These are phyloP conservation scores for Prosopocoilus inquinatus DNA, from an alignment of 2,888 invertebrate species.

Conservation along the genomic window DNA sequence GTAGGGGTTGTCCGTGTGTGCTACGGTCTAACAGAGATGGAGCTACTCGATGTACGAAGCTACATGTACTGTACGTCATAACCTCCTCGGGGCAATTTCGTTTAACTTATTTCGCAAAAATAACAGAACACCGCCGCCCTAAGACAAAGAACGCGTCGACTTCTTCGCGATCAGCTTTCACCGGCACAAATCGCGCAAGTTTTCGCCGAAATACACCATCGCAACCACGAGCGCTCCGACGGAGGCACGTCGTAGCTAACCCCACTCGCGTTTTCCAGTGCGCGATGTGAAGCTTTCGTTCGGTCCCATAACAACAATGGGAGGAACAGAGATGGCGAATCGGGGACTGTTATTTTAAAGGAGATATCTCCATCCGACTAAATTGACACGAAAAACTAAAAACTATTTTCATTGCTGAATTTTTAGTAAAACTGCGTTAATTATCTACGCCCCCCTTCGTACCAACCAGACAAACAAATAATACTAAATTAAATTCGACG, in stretches of 20 bases:
- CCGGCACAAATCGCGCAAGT: neutral
- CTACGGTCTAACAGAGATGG: constrained; percentile 31
- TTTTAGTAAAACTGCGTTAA: neutral
- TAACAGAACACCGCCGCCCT: too few species aligned
- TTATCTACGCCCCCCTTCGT: too few species aligned
- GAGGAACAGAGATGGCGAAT: constrained; percentile 37
- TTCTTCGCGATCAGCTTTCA: neutral
- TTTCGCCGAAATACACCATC: neutral
- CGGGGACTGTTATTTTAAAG: constrained; percentile 46
- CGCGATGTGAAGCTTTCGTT: constrained; percentile 36
- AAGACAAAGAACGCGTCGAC: neutral
- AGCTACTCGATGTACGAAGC: constrained; percentile 22
- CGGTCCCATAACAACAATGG: constrained; percentile 26
- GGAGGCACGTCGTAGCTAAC: constrained; percentile 5
- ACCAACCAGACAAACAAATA: too few species aligned
- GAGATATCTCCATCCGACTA: constrained; percentile 36
- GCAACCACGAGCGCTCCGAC: neutral
- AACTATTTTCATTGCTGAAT: neutral
- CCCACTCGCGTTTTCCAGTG: constrained; percentile 11
- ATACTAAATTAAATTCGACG: too few species aligned
- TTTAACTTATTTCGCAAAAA: neutral
- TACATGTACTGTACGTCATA: constrained; percentile 34
- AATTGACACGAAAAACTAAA: neutral
- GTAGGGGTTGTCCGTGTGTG: constrained; percentile 46
- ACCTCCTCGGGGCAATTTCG: neutral